Evolutionary conservation across 2,888 invertebrate species (phyloP).

Genomic region (Augochlorella aurata): DNA sequence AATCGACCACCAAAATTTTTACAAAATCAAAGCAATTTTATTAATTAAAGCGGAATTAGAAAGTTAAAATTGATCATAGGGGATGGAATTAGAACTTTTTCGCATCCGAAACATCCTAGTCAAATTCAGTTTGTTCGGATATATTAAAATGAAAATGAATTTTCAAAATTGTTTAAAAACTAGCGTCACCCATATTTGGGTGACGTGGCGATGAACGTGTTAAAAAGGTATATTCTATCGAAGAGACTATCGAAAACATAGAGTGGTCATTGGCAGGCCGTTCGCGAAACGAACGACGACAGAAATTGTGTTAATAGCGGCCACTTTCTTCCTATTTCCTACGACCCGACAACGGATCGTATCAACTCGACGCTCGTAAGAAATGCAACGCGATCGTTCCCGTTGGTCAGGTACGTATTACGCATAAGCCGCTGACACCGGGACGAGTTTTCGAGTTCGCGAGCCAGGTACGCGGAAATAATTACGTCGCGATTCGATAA

Average conservation of each 20-base stretch:
- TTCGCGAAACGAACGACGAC: background rate
- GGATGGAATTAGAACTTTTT: too few species aligned
- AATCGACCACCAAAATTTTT: too few species aligned
- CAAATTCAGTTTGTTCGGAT: too few species aligned
- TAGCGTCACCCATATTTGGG: too few species aligned
- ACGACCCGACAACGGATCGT: too few species aligned
- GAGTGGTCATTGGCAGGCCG: background rate
- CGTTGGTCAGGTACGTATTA: background rate
- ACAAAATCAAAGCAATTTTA: too few species aligned
- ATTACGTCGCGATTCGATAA: constrained; percentile 65
- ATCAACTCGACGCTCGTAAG: background rate
- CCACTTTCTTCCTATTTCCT: constrained; percentile 10
- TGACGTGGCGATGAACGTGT: too few species aligned
- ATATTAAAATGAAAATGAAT: too few species aligned
- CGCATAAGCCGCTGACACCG: background rate
- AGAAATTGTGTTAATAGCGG: background rate
- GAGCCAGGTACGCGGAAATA: constrained; percentile 64
- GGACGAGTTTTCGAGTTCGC: constrained; percentile 30
- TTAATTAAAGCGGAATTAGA: too few species aligned
- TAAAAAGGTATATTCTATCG: background rate
- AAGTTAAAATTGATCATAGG: too few species aligned
- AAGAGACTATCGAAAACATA: background rate
- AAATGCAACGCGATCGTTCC: background rate
- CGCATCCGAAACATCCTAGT: too few species aligned
- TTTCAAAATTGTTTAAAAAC: too few species aligned